Base-by-base conservation (phyloP, 2,113 vertebrate species). In the Origma solitaria region DNA sequence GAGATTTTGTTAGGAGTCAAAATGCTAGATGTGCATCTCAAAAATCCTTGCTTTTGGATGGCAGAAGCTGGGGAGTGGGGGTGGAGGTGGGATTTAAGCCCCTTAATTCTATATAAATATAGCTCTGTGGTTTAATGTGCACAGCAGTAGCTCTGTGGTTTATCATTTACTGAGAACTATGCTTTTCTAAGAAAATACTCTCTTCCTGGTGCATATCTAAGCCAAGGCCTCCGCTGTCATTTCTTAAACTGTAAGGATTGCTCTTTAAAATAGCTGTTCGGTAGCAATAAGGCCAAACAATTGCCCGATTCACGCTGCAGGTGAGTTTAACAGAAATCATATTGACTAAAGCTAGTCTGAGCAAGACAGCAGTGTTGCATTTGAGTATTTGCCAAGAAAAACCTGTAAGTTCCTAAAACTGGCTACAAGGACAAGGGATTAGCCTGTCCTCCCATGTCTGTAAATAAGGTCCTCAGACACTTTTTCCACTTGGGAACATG, bases 141-240 rank as follows among this genome's bases (percentile, higher is more conserved):
- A 96, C 65, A 82, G 92, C 92, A 91, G 82, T 95, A 95, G 91
- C 96, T 97, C 95, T 98, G 98, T 98, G 98, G 98, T 98, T 98
- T 98, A 92, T 97, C 95, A 96, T 97, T 97, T 98, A 98, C 98
- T 94, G 94, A 98, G 98, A 98, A 98, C 84, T 98, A 96, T 95
- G 96, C 94, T 97, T 98, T 98, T 98, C 98, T 98, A 97, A 98
- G 98, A 98, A 98, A 97, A 98, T 86, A 91, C 86, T 97, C 62
- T 97, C 96, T 98, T 98, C 97, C 97, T 98, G 97, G 96, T 97
- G 96, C 90, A 38, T 95, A 93, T 96, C 96, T 96, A 94, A 98
- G 96, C 96, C 97, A 82, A 96, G 92, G 92, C 90, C 93, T 97
- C 92, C 5, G 45, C 96, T 84, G 85, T 91, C 95, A 97, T 88